Base-by-base conservation (phyloP, 2,113 vertebrate genomes). In the Sprattus sprattus region DNA sequence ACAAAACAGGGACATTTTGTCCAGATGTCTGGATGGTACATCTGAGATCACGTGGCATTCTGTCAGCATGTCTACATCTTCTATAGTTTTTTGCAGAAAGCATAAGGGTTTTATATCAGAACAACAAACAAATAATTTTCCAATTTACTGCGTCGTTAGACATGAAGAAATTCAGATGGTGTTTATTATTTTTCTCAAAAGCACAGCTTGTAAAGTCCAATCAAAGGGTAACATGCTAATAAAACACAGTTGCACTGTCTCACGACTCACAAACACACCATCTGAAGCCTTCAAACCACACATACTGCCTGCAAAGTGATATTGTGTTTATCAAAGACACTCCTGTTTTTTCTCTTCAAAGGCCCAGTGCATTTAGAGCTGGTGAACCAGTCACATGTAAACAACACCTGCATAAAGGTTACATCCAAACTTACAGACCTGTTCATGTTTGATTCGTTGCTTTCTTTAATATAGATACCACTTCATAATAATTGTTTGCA, bases 111-210 rank as follows among this genome's bases (percentile, higher is more conserved):
- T 78, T 4, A 16, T 39, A 39, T 4, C 67, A 75, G 28, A 28
- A 15, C 15, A 78, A 28, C 13, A 85, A 85, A 83, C 82, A 87
- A 87, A 85, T 83, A 10, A 85, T 87, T 85, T 85, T 83, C 32
- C 71, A 83, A 87, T 85, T 85, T 75, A 85, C 75, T 82, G 84
- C 75, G 47, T 87, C 82, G 71, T 84, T 86, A 85, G 85, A 88
- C n/a, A 46, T 57, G 39, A 82, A 82, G 20, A 83, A 88, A 67
- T 83, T 85, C 86, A 87, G 57, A 81, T 85, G 84, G 81, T 52
- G 80, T 87, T 20, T 25, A 87, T 84, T 86, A n/a, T 64, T 81
- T 89, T 81, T 67, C 82, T 67, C 52, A 78, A 87, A 60, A 87
- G 22, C 54, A 81, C 15, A 85, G 20, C 45, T 57, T 87, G 81